Evolutionary conservation across 1,140 invertebrate species (phyloP).

Genomic region (Drosophila sp.): DNA sequence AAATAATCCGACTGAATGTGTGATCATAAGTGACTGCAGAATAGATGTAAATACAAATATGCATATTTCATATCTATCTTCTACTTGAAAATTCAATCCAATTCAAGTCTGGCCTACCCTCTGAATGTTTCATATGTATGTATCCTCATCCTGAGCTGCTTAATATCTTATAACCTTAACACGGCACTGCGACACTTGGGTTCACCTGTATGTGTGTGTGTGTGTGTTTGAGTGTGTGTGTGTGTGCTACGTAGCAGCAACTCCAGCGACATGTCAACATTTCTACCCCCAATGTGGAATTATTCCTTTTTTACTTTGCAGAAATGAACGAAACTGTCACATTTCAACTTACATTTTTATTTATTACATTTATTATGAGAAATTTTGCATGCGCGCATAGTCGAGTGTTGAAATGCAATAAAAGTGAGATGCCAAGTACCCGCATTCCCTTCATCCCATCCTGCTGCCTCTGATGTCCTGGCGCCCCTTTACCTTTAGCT

Average conservation of each 20-base stretch:
- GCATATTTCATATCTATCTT: neutral
- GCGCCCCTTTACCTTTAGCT: neutral
- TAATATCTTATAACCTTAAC: slow-evolving; percentile 57
- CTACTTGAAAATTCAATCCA: slow-evolving; percentile 10
- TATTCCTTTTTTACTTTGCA: neutral
- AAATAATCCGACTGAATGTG: neutral
- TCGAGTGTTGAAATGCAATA: slow-evolving; percentile 81
- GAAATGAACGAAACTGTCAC: slow-evolving; percentile 72
- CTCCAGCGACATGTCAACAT: slow-evolving; percentile 6
- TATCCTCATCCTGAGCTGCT: slow-evolving; percentile 10
- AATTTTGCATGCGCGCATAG: slow-evolving; percentile 75
- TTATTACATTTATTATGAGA: slow-evolving; percentile 82
- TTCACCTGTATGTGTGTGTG: slow-evolving; percentile 30
- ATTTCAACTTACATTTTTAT: slow-evolving; percentile 79
- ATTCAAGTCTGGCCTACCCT: neutral
- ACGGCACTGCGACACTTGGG: slow-evolving; percentile 30
- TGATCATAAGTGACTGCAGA: slow-evolving; percentile 4
- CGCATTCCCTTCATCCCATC: slow-evolving; percentile 15
- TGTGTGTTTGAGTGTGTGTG: neutral
- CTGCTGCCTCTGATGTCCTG: slow-evolving; percentile 3
- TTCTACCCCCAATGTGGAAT: slow-evolving; percentile 10
- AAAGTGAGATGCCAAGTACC: slow-evolving; percentile 75
- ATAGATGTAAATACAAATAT: slow-evolving; percentile 8
- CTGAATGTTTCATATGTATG: slow-evolving; percentile 6
- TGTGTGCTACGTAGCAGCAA: neutral